Base-by-base conservation (phyloP, 2,797 vertebrate species). In the Synanceia verrucosa region DNA sequence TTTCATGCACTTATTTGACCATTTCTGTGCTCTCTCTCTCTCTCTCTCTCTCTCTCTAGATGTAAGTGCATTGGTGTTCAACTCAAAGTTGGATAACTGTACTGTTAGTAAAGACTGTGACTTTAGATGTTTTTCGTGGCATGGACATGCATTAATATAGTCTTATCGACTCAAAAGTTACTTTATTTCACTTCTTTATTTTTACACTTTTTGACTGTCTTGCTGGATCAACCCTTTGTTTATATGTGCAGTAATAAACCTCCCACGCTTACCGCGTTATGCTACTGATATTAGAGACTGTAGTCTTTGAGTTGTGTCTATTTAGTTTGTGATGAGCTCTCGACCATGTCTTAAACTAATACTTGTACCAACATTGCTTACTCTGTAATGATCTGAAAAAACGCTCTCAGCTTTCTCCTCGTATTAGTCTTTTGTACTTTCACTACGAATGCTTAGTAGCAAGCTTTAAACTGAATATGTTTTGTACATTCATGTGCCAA, bases 401-500 rank as follows among this genome's bases (percentile, higher is more conserved):
- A 87, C 85, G 94, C 93, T 95, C 93, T 94, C 91, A 91, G 94
- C 95, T 95, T 94, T 95, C 93, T 95, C 95, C 95, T 95, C 84
- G 93, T 96, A 95, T 95, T 97, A 95, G 95, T 97, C 95, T 98
- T 95, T 99, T 98, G 97, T 99, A 98, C 96, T 96, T 96, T 97
- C 95, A 96, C 95, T 95, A 94, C 94, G 93, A 96, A 96, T 97
- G 97, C 96, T 97, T 97, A 96, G 96, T 97, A 97, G 95, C 95
- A 94, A 95, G 95, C 96, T 96, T 96, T 96, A 95, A 92, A 93
- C 95, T 95, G 92, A 95, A 95, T 97, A 94, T 96, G 96, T 98
- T 98, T 97, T 99, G 96, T 99, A 98, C 94, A 97, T 98, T 96
- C 95, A 96, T 97, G 97, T 99, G 97, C 97, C 96, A 97, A 97